Evolutionary conservation across 1,140 invertebrate genomes (phyloP).

Genomic region (Drosophila trapezifrons): DNA sequence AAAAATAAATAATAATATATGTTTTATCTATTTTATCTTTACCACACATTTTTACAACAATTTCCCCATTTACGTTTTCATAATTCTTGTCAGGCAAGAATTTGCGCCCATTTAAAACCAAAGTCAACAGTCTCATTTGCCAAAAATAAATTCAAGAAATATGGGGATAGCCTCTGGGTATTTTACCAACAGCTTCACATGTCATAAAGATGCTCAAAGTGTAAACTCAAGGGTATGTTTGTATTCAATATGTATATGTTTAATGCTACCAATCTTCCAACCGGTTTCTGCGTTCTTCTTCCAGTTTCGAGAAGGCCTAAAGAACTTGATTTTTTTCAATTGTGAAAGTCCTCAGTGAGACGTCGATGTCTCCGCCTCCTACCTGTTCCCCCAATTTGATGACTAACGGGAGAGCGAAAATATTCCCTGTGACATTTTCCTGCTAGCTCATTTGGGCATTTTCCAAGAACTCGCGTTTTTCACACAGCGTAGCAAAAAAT

Average conservation of each 20-base stretch:
- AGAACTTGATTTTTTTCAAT: constrained; percentile 17
- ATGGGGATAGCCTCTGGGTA: constrained; percentile 5
- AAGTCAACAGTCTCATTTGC: constrained; percentile 28
- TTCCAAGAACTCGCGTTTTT: constrained; percentile 57
- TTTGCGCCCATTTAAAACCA: constrained; percentile 2
- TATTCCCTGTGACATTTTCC: constrained; percentile 53
- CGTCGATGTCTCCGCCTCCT: not conserved
- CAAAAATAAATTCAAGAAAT: constrained; percentile 32
- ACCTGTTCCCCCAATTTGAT: not conserved
- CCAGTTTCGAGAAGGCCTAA: constrained; percentile 18
- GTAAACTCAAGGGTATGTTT: constrained; percentile 3
- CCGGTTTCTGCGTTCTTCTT: constrained; percentile 30
- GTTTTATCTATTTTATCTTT: not conserved
- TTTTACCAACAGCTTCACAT: constrained; percentile 17
- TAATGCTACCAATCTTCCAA: constrained; percentile 16
- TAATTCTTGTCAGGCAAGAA: not conserved
- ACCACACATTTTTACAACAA: not conserved
- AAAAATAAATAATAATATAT: not conserved
- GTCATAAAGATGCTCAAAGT: constrained; percentile 10
- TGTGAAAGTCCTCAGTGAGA: constrained; percentile 29
- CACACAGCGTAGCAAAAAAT: constrained; percentile 5
- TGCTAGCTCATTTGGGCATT: constrained; percentile 32
- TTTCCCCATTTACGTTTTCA: not conserved
- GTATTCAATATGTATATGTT: not conserved
- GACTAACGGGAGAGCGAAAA: constrained; percentile 33